These are phyloP conservation scores for Macropodus opercularis DNA, from an alignment of 2,797 vertebrate species.

Conservation along the genomic window DNA sequence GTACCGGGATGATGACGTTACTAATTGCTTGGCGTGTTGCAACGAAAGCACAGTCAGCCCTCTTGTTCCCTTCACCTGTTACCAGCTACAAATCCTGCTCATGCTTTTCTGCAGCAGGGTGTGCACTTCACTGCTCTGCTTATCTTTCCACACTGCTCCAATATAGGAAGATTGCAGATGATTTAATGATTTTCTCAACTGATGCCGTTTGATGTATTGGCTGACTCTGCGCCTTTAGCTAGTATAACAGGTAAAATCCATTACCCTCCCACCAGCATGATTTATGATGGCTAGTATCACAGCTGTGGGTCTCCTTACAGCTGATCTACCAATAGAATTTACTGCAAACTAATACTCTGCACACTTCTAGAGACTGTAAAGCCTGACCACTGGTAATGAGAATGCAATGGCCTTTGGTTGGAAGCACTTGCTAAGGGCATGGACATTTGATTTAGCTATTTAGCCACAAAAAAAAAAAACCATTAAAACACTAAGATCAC, in stretches of 20 bases:
- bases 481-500: conserved; percentile 22
- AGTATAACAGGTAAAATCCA: conserved; percentile 77
- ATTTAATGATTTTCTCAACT: conserved; percentile 78
- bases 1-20: conserved; percentile 6
- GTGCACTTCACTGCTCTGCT: conserved; percentile 41
- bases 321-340: conserved; percentile 60
- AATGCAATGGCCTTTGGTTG: conserved; percentile 57
- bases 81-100: conserved; percentile 47
- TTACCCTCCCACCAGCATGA: conserved; percentile 72
- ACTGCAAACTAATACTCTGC: conserved; percentile 55
- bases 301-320: conserved; percentile 63
- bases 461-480: conserved; percentile 19
- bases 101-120: conserved; percentile 44
- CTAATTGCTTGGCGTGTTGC: conserved; percentile 24
- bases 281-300: conserved; percentile 69
- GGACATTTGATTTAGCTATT: conserved; percentile 45
- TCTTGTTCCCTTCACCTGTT: conserved; percentile 48
- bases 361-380: conserved; percentile 51
- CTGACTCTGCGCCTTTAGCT: conserved; percentile 75
- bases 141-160: conserved; percentile 14
- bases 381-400: conserved; percentile 45
- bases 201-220: conserved; percentile 76
- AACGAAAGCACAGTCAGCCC: neutral
- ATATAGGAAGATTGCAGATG: conserved; percentile 66
- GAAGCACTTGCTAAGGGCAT: conserved; percentile 49